Base-by-base conservation (phyloP, 2,888 invertebrate genomes). In the Cartodere bifasciata region DNA sequence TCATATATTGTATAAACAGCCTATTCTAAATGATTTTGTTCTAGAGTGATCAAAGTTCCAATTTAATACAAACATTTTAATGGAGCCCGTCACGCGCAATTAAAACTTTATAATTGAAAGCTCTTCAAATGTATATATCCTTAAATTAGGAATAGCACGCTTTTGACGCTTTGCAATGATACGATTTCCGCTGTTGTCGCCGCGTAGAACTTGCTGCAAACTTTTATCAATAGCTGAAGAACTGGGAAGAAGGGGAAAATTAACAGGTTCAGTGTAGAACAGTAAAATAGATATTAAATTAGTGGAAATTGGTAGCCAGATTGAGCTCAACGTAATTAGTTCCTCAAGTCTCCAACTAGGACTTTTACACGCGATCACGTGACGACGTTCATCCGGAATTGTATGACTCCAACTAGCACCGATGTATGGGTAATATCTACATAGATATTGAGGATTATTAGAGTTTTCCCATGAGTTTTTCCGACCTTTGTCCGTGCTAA, bases 301-400 rank as follows among this genome's bases (percentile, higher is more conserved):
- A 52, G 47, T 46, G 48, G 47, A 50, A 52, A 51, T 52, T 50
- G 50, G 47, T 38, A 49, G 46, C 42, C 46, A 45, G 44, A 45
- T 47, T 51, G 48, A 49, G 49, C 48, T 46, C 36, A 41, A 36
- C 41, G 47, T 53, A 53, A 54, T 53, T 55, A 53, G 54, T 54
- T 53, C 50, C 49, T 53, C 50, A 46, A 48, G 46, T 47, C 46
- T 44, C 45, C 46, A 54, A 53, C 50, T 52, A 50, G 49, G 43
- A 38, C 36, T 41, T 38, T n/a, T 39, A 42, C 55, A 55, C 54
- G 55, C 54, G 50, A 55, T 55, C 49, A 53, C 55, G 55, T 53
- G 51, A 49, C 35, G 31, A 26, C 38, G 35, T 36, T n/a, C 41
- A 45, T 44, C 45, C 44, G 43, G 45, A 43, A 32, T 42, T 44